phyloP scores from a whole-genome alignment of 2,797 vertebrate species.

The Xenentodon cancila region DNA sequence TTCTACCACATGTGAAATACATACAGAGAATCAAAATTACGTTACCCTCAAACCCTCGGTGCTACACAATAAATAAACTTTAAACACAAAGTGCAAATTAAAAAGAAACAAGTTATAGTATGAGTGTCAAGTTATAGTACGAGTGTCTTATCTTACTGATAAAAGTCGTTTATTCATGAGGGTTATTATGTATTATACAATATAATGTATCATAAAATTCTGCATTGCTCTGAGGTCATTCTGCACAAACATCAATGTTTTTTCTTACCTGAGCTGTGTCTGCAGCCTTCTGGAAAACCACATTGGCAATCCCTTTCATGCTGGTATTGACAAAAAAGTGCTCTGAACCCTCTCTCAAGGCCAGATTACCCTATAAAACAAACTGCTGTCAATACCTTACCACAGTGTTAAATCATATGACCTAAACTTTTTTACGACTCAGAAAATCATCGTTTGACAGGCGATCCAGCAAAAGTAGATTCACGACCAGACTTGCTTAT shows the following conservation, averaged over 20 bases:
- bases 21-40: no score
- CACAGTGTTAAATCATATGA: neutral
- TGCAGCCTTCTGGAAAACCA: constrained; percentile 84
- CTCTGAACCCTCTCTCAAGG: constrained; percentile 90
- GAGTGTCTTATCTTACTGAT: neutral
- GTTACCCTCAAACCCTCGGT: no score
- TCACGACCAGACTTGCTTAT: constrained; percentile 22
- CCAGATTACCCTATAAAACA: constrained; percentile 83
- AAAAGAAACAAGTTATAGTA: no score
- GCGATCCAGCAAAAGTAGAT: constrained; percentile 17
- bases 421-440: no score
- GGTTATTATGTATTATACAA: no score
- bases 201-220: no score
- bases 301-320: constrained; percentile 75
- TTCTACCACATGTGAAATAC: no score
- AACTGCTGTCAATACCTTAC: constrained; percentile 7
- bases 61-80: no score
- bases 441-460: constrained; percentile 4
- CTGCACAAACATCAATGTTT: constrained; percentile 7
- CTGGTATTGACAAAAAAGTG: constrained; percentile 94
- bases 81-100: no score
- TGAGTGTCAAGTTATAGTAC: no score
- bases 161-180: neutral
- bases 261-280: constrained; percentile 85
- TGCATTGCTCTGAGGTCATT: neutral